Evolutionary conservation across 2,113 vertebrate genomes (phyloP), one percentile per base, ranked within the genome.

Genomic region (Podarcis cretensis): DNA sequence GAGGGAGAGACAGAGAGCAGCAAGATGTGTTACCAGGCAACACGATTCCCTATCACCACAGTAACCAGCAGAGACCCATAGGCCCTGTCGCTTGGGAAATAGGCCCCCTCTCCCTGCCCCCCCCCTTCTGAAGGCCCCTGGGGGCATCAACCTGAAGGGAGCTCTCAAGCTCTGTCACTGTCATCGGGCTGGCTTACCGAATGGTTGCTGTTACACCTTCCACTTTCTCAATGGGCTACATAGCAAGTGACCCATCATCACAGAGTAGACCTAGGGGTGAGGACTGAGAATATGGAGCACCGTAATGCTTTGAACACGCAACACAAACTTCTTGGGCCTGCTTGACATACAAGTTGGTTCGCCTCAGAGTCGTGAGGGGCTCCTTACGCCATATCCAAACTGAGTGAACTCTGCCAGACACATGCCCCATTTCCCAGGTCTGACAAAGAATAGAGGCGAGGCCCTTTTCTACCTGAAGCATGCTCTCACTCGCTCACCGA

Each of bases 21-120:
- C 74, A 84, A 89, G 43, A 13, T 40, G 87, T 80, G 90, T 96
- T 96, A 94, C 95, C 84, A 91, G 92, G 96, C 93, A 95, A 96
- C 94, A 0, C 6, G 3, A 91, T 90, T 90, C 68, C 48, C 65
- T 43, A 40, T 96, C 32, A 91, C 91, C 94, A 94, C 5, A 63
- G 94, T 89, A 96, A 95, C 93, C 48, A 43, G 84, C 5, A 12
- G 71, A 78, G 85, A 91, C 91, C 88, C 86, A 88, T 83, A 93
- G 93, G 87, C 91, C 90, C 30, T 25, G 89, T 90, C 91, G 90
- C 90, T 85, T 81, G 74, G 69, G 69, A 89, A 94, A 88, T 93
- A 63, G 76, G 16, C 65, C 37, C 88, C 78, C 65, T 71, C 73
- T 48, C 8, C 8, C 43, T 1, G 40, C 43, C 59, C 1, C 69